These are phyloP conservation scores for Calameuta idolon DNA, from an alignment of 2,888 invertebrate species.

Conservation along the genomic window DNA sequence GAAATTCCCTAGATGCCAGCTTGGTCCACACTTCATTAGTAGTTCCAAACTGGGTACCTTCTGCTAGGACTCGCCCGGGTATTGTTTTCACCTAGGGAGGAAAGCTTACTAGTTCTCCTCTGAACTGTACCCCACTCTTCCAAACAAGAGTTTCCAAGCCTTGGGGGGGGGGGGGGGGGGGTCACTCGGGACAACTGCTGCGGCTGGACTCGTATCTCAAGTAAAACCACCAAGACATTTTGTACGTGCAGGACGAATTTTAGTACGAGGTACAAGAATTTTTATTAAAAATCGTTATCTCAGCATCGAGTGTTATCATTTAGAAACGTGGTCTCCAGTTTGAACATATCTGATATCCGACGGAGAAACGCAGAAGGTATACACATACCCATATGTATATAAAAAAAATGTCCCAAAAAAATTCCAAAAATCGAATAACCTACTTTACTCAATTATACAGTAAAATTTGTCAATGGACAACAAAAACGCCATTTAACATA, in stretches of 20 bases:
- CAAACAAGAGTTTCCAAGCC: neutral
- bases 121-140: neutral
- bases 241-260: neutral
- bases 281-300: neutral
- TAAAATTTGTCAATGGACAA: neutral
- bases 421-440: neutral
- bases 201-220: neutral
- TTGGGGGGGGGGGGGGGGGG: neutral
- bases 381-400: too few relatives aligned
- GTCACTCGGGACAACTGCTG: neutral
- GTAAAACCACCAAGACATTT: neutral
- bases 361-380: too few relatives aligned
- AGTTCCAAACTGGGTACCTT: conserved; percentile 20
- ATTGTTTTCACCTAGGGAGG: conserved; percentile 4
- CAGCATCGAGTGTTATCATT: neutral
- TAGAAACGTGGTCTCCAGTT: neutral
- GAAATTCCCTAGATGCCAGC: neutral
- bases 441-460: neutral
- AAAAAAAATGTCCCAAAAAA: too few relatives aligned
- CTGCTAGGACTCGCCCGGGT: neutral
- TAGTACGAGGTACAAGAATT: neutral
- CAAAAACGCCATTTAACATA: neutral
- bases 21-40: conserved; percentile 18
- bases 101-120: neutral
- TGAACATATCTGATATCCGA: too few relatives aligned